These are phyloP conservation scores for Mesorhabditis sp. DNA, from an alignment of 2,888 invertebrate genomes.

Conservation along the genomic window DNA sequence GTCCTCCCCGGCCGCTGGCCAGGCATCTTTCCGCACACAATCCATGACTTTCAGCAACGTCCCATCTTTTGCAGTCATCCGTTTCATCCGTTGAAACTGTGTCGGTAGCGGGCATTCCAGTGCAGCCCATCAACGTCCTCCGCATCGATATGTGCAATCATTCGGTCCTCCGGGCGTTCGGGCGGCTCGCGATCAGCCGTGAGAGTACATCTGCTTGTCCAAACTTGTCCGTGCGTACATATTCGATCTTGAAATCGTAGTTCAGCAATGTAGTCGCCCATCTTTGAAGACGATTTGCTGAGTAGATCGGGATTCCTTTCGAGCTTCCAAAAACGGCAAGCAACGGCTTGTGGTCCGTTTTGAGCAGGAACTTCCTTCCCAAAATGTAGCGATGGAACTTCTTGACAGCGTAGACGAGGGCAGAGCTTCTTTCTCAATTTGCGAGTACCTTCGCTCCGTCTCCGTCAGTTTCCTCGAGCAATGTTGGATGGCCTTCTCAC, in stretches of 20 bases:
- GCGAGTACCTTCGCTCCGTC: constrained; percentile 30
- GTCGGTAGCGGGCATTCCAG: not conserved
- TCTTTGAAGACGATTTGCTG: too few species aligned
- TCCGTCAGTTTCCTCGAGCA: constrained; percentile 20
- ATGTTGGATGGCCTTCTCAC: constrained; percentile 35
- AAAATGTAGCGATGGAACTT: constrained; percentile 60
- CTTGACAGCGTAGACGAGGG: constrained; percentile 58
- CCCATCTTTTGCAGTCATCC: too few species aligned
- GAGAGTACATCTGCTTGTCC: constrained; percentile 57
- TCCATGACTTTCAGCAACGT: constrained; percentile 9
- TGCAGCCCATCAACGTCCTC: too few species aligned
- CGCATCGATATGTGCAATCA: constrained; percentile 15
- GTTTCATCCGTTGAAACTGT: too few species aligned
- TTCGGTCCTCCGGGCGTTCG: constrained; percentile 14
- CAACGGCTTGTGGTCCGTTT: constrained; percentile 55
- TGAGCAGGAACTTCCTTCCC: constrained; percentile 58
- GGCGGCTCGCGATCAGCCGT: constrained; percentile 24
- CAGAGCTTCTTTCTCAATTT: too few species aligned
- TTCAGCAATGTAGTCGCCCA: constrained; percentile 53
- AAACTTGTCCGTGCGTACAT: constrained; percentile 42
- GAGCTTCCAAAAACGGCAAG: constrained; percentile 38
- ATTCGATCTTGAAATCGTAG: constrained; percentile 56
- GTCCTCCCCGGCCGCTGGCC: constrained; percentile 10
- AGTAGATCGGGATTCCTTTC: constrained; percentile 38
- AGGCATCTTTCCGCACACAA: not conserved